phyloP scores from a whole-genome alignment of 2,888 invertebrate species.

The Eupeodes luniger region DNA sequence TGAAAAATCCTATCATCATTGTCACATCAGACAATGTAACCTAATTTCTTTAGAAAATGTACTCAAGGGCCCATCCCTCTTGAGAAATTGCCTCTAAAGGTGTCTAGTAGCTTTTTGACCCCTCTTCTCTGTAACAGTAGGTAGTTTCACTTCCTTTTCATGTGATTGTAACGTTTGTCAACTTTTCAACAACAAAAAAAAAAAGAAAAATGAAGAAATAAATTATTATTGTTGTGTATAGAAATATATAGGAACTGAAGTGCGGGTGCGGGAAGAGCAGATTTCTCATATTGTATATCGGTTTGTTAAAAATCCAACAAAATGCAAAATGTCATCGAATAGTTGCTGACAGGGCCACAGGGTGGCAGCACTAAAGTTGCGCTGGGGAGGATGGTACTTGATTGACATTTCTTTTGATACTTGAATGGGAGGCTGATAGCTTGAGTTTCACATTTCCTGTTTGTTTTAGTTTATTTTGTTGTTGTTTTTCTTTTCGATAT shows the following conservation, averaged over 20 bases:
- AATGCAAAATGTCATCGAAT: slow-evolving; percentile 70
- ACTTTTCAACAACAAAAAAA: slow-evolving; percentile 21
- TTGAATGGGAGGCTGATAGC: slow-evolving; percentile 65
- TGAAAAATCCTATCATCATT: slow-evolving; percentile 54
- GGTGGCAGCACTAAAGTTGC: slow-evolving; percentile 13
- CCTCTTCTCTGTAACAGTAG: slow-evolving; percentile 46
- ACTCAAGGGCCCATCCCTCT: slow-evolving; percentile 71
- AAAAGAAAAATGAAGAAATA: background rate
- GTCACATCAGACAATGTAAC: slow-evolving; percentile 65
- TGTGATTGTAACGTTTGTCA: slow-evolving; percentile 53
- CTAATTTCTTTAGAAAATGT: slow-evolving; percentile 56
- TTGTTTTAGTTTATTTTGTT: slow-evolving; percentile 42
- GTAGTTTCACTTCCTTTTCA: slow-evolving; percentile 62
- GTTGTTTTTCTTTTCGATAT: background rate
- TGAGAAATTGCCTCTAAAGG: slow-evolving; percentile 65
- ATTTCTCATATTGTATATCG: slow-evolving; percentile 13
- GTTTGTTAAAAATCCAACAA: slow-evolving; percentile 54
- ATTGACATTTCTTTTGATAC: slow-evolving; percentile 75
- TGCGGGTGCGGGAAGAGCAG: slow-evolving; percentile 27
- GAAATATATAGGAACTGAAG: slow-evolving; percentile 33
- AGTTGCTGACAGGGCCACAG: slow-evolving; percentile 58
- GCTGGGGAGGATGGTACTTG: slow-evolving; percentile 52
- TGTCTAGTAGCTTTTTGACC: slow-evolving; percentile 75
- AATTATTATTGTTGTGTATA: background rate
- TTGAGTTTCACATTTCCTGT: slow-evolving; percentile 68